Evolutionary conservation across 2,888 invertebrate genomes (phyloP).

Genomic region (Bombyx huttoni): DNA sequence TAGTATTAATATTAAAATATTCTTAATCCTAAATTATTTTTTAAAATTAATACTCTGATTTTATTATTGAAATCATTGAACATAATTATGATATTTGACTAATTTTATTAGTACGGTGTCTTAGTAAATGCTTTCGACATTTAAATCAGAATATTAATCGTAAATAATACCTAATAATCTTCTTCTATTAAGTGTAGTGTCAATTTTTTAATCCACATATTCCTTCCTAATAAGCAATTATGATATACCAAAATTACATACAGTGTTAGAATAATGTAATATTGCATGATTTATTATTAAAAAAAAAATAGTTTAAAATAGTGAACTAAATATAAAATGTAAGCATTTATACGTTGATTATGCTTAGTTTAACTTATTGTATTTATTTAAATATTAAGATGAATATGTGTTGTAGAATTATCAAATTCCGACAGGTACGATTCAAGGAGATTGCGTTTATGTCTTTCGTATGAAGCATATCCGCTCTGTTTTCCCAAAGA

Average conservation of each 20-base stretch:
- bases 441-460: not conserved
- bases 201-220: conserved; percentile 60
- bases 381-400: not conserved
- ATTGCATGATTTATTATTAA: conserved; percentile 47
- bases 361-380: not conserved
- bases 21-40: not conserved
- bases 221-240: conserved; percentile 67
- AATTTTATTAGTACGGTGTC: too few relatives aligned
- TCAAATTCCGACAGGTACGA: not conserved
- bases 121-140: not conserved
- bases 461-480: not conserved
- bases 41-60: not conserved
- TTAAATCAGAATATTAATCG: not conserved
- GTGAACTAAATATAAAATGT: conserved; percentile 6
- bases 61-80: not conserved
- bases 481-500: not conserved
- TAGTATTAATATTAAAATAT: not conserved
- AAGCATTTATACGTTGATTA: not conserved
- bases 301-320: conserved; percentile 15
- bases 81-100: too few relatives aligned
- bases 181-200: conserved; percentile 17
- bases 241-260: conserved; percentile 48
- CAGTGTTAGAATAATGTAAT: conserved; percentile 42
- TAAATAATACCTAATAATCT: not conserved
- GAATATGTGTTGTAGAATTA: not conserved